phyloP scores from a whole-genome alignment of 1,140 invertebrate genomes.

The Drosophila novamexicana region DNA sequence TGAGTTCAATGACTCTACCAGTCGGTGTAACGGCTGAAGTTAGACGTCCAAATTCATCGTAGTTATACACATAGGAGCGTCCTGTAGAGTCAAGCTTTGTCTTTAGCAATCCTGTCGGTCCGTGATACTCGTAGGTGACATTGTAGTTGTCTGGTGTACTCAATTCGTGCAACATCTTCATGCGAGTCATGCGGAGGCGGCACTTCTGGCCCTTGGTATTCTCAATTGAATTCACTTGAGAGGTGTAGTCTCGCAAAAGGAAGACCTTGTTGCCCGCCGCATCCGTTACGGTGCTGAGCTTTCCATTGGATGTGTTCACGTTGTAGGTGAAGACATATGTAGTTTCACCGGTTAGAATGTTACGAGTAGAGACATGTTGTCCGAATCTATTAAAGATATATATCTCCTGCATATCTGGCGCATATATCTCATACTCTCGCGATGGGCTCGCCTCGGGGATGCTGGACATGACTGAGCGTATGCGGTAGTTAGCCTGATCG shows the following conservation, averaged over 20 bases:
- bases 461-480: conserved; percentile 95
- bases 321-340: conserved; percentile 97
- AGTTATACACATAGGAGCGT: conserved; percentile 96
- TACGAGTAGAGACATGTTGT: conserved; percentile 95
- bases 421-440: conserved; percentile 96
- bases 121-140: conserved; percentile 96
- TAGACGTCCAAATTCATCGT: conserved; percentile 96
- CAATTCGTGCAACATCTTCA: conserved; percentile 94
- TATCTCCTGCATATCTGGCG: conserved; percentile 97
- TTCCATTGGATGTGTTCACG: conserved; percentile 98
- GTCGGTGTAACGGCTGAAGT: conserved; percentile 96
- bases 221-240: conserved; percentile 96
- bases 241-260: conserved; percentile 94
- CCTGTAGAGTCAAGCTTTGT: conserved; percentile 95
- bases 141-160: conserved; percentile 96
- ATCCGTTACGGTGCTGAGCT: conserved; percentile 95
- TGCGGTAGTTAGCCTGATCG: conserved; percentile 96
- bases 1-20: conserved; percentile 93
- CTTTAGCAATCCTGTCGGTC: conserved; percentile 93
- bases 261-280: conserved; percentile 97
- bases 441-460: conserved; percentile 93
- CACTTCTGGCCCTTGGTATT: conserved; percentile 97
- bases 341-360: conserved; percentile 96
- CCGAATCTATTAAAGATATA: conserved; percentile 98
- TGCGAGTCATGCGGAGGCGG: conserved; percentile 93